Percentiles rank a stretch among this genome's conserved stretches.
Conservation (phyloP, 2,888 invertebrate species). For the Eupithecia vulgata region DNA sequence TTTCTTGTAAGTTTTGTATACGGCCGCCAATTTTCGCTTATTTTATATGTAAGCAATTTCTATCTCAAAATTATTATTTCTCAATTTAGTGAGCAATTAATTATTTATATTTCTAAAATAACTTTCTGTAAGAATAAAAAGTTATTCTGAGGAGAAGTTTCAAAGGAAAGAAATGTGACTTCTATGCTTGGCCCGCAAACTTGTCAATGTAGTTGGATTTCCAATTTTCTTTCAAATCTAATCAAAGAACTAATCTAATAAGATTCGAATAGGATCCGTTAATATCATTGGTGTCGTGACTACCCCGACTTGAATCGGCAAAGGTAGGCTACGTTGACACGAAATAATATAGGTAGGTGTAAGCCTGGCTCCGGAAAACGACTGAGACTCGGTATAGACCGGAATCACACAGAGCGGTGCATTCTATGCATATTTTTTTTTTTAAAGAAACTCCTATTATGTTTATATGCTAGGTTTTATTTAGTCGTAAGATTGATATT, state of each 20-base stretch:
- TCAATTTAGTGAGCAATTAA: not conserved
- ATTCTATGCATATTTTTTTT: not conserved
- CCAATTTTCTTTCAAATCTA: slow-evolving; percentile 1
- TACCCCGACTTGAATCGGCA: not conserved
- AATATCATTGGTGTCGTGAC: not conserved
- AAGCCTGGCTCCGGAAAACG: not conserved
- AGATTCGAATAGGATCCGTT: not conserved
- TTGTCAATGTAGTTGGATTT: not conserved
- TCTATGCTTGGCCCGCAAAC: not conserved
- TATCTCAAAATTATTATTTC: not conserved
- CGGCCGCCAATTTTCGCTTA: not conserved
- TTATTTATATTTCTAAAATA: too few species aligned
- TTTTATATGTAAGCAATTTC: not conserved
- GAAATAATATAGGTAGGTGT: not conserved
- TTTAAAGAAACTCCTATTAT: too few species aligned
- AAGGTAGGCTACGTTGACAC: not conserved
- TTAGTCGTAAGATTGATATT: too few species aligned
- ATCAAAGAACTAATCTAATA: not conserved
- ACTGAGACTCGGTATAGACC: not conserved
- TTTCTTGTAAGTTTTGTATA: too few species aligned
- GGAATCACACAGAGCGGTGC: not conserved
- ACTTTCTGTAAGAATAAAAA: too few species aligned
- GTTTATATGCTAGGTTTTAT: too few species aligned
- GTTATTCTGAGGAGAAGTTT: too few species aligned
- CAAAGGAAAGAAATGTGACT: not conserved